These are phyloP conservation scores for Bugula neritina DNA, from an alignment of 2,888 invertebrate genomes.

Conservation along the genomic window DNA sequence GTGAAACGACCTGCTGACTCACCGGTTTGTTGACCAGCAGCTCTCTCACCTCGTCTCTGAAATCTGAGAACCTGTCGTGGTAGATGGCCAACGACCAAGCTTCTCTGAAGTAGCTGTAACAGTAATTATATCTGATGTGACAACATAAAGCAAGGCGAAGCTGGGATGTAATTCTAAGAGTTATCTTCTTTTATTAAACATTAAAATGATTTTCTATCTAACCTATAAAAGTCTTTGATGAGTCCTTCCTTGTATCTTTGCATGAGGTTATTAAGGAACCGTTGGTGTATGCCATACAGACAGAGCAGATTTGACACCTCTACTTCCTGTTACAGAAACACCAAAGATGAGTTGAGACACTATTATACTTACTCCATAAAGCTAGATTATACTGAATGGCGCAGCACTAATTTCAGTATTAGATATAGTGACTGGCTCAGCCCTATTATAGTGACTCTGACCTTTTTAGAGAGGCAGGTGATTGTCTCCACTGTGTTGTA, in stretches of 20 bases:
- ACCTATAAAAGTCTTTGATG: slow-evolving; percentile 60
- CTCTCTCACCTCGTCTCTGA: slow-evolving; percentile 51
- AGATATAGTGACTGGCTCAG: too few relatives aligned
- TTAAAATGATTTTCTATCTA: too few relatives aligned
- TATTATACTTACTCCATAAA: neutral
- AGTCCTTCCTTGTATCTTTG: slow-evolving; percentile 60
- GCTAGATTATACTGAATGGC: too few relatives aligned
- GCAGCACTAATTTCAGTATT: too few relatives aligned
- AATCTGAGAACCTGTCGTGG: slow-evolving; percentile 53
- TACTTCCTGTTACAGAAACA: slow-evolving; percentile 20
- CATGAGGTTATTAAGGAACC: slow-evolving; percentile 64
- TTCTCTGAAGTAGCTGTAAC: slow-evolving; percentile 47
- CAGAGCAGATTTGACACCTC: slow-evolving; percentile 56
- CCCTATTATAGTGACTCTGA: too few relatives aligned
- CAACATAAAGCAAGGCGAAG: slow-evolving; percentile 31
- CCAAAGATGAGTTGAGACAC: too few relatives aligned
- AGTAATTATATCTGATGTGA: neutral
- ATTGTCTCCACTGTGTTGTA: slow-evolving; percentile 52
- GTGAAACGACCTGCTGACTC: too few relatives aligned
- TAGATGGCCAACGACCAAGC: slow-evolving; percentile 50
- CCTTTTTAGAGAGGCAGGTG: slow-evolving; percentile 48
- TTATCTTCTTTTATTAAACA: too few relatives aligned
- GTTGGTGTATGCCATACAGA: slow-evolving; percentile 70
- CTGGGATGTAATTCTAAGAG: too few relatives aligned
- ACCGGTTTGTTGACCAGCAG: slow-evolving; percentile 47